Evolutionary conservation across 2,113 vertebrate genomes (phyloP).

Genomic region (Apeltes quadracus): DNA sequence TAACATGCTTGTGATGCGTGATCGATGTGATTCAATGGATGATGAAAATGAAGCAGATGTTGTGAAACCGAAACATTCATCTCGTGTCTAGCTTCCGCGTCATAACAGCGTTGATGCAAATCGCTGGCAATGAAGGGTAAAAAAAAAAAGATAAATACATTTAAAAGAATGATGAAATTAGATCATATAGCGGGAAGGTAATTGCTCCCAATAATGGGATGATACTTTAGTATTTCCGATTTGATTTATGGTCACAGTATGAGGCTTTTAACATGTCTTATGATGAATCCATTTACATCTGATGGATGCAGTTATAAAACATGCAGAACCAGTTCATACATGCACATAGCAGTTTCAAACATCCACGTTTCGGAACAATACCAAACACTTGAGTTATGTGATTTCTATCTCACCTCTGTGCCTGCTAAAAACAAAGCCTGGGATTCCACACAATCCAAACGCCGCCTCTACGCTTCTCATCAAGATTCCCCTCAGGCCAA

Average conservation of each 20-base stretch:
- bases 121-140: neutral
- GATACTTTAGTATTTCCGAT: conserved; percentile 55
- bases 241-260: conserved; percentile 59
- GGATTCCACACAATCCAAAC: conserved; percentile 73
- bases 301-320: neutral
- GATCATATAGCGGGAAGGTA: conserved; percentile 47
- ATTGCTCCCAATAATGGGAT: conserved; percentile 44
- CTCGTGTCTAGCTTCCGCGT: conserved; percentile 51
- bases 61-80: conserved; percentile 69
- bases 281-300: conserved; percentile 32
- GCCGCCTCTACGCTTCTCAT: conserved; percentile 32
- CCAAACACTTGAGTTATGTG: conserved; percentile 26
- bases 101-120: conserved; percentile 51
- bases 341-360: neutral
- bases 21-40: conserved; percentile 71
- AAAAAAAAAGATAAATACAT: neutral
- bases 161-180: conserved; percentile 46
- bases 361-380: neutral
- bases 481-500: conserved; percentile 53
- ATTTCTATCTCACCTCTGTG: neutral
- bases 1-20: conserved; percentile 60
- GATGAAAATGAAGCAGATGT: conserved; percentile 80
- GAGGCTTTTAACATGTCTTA: conserved; percentile 42
- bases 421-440: conserved; percentile 47
- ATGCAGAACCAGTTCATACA: conserved; percentile 14